Evolutionary conservation across 2,888 invertebrate genomes (phyloP).

Genomic region (Agriopis aurantiaria): DNA sequence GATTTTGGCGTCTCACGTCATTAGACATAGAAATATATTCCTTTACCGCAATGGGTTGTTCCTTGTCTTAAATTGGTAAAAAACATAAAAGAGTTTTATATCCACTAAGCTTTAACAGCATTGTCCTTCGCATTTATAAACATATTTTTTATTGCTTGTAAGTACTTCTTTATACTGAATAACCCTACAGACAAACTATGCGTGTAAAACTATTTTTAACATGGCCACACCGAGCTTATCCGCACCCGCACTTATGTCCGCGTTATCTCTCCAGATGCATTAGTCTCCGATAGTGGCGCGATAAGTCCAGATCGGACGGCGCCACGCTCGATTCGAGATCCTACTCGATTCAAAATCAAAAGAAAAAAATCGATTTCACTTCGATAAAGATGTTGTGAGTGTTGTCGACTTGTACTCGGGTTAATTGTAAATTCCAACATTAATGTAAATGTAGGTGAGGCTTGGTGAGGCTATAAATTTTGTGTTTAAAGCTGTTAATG

Average conservation of each 20-base stretch:
- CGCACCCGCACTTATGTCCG: conserved; percentile 82
- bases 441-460: conserved; percentile 61
- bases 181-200: conserved; percentile 75
- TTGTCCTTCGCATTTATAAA: background rate
- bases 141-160: background rate
- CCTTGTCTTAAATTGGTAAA: no score
- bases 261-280: conserved; percentile 82
- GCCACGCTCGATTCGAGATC: conserved; percentile 82
- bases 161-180: conserved; percentile 41
- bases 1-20: no score
- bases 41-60: no score
- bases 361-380: conserved; percentile 78
- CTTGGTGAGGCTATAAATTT: conserved; percentile 63
- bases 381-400: conserved; percentile 83
- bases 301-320: conserved; percentile 84
- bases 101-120: background rate
- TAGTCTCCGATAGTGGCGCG: conserved; percentile 84
- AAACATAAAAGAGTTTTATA: background rate
- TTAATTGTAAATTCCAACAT: conserved; percentile 82
- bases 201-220: conserved; percentile 85
- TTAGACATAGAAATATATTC: no score
- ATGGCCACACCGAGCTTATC: conserved; percentile 85
- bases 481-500: conserved; percentile 56
- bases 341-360: conserved; percentile 81
- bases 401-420: conserved; percentile 61